Base-by-base conservation (phyloP, 2,888 invertebrate genomes). In the Cephus spinipes region DNA sequence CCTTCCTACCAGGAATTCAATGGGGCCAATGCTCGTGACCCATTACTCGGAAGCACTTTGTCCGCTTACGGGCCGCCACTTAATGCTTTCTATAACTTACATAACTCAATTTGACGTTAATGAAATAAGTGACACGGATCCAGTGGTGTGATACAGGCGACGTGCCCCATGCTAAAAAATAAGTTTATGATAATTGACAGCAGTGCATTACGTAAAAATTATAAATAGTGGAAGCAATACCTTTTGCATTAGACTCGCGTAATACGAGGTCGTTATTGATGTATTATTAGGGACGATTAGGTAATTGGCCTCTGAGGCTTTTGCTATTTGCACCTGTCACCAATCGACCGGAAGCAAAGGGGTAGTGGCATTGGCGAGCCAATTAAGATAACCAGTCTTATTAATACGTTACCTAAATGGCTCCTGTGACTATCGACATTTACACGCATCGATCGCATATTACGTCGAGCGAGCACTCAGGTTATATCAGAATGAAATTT, bases 71-170 rank as follows among this genome's bases (percentile, higher is more conserved):
- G 69, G 69, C 77, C 30, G n/a, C 15, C 71, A 31, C 71, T 71
- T 33, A 33, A 31, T 31, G 31, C 71, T 71, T 71, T 71, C 71
- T 71, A 32, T 31, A 81, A 83, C 83, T 85, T 84, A 81, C 84
- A 83, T 85, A 86, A 86, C 85, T 85, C 85, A 81, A 84, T 86
- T 85, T 82, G 83, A 82, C 82, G 83, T 74, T 86, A 86, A 86
- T 85, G 86, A 84, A 86, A 85, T 85, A 83, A 86, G 85, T 84
- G 86, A 85, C 82, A 84, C 76, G 73, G 80, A 76, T 81, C 80
- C 82, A 35, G 12, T 31, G 33, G 74, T 12, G 74, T 34, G n/a
- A 74, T 30, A 74, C 4, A n/a, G 9, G 33, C 12, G 71, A 71
- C 71, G 12, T 31, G 71, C 12, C 31, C 12, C 71, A 12, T 3